Evolutionary conservation across 2,888 invertebrate species (phyloP), one percentile per base, ranked within the genome.

Genomic region (Cyrtodaria siliqua): DNA sequence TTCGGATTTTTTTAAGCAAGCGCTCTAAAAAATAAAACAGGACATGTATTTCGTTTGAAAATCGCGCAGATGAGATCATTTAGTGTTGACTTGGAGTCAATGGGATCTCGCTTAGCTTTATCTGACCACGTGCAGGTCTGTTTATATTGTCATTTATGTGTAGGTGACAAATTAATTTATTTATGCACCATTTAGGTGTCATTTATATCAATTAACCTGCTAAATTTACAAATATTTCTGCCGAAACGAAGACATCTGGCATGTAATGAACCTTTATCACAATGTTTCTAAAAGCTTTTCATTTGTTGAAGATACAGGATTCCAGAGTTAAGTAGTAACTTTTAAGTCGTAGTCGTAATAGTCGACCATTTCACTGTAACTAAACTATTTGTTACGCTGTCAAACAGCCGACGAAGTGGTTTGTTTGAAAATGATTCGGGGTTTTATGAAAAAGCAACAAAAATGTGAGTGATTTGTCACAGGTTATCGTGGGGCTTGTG

Each of bases 391-490:
- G 67, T 67, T 50, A 67, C 52, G 67, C 23, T 40, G 50, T 59
- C 20, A 27, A 61, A 49, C 61, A 61, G 18, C 12, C 40, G 9
- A 14, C 56, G 38, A 67, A 67, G 67, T 67, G 67, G 47, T 50
- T 24, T 67, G 67, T 67, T 67, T 67, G 40, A 29, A 42, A 23
- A 26, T 40, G 56, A 50, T 67, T 67, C 47, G 23, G 27, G 20
- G 55, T 18, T 29, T 27, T 62, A 60, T 56, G 61, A 70, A 62
- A 61, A 42, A 47, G 69, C 52, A 62, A 52, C 52, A 63, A 71
- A 63, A 71, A 63, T 52, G 57, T 27, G 18, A 26, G 42, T 23
- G 18, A 64, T 71, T 71, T 59, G 63, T 71, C 71, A 71, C 24
- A 49, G n/a, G 57, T 44, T 71, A 57, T 57, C 57, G 57, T 18